These are phyloP conservation scores for Poicephalus meyeri DNA, from an alignment of 2,113 vertebrate genomes.

Conservation along the genomic window DNA sequence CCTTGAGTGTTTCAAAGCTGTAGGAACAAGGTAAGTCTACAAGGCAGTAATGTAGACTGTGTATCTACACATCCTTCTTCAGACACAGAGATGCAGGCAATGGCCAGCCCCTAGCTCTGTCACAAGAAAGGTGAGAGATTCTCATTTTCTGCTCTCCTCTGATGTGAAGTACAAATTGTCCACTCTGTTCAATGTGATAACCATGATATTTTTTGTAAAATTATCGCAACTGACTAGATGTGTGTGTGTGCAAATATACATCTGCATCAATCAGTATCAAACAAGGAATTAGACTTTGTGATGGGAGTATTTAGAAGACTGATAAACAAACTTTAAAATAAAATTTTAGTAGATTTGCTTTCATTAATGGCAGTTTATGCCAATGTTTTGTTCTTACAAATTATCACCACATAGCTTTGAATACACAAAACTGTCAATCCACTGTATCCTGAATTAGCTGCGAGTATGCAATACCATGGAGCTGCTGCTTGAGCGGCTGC, in stretches of 20 bases:
- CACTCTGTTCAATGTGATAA: rapidly evolving
- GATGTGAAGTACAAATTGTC: neutral
- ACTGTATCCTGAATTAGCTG: neutral
- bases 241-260: neutral
- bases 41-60: neutral
- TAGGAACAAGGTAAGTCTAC: neutral
- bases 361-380: neutral
- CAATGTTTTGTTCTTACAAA: neutral
- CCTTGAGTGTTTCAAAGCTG: neutral
- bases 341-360: neutral
- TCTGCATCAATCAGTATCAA: neutral
- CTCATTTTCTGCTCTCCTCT: neutral
- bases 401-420: neutral
- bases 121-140: neutral
- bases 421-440: neutral
- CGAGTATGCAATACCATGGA: neutral
- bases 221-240: neutral
- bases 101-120: neutral
- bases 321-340: neutral
- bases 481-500: neutral
- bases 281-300: neutral
- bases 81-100: neutral
- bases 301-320: neutral
- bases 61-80: neutral
- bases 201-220: neutral